Base-by-base conservation (phyloP, 1,140 invertebrate species). In the Nomia melanderi region DNA sequence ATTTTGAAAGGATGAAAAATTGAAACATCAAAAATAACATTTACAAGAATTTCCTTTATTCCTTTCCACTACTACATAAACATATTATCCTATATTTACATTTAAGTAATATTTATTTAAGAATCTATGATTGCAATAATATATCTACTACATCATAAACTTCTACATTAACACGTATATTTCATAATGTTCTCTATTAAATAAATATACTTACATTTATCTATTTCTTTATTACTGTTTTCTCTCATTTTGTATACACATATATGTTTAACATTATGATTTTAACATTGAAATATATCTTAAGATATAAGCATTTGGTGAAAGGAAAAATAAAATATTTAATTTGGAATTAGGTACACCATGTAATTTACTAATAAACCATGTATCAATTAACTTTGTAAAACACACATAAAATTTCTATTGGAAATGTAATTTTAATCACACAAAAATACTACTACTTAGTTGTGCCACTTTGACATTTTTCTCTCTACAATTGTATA, bases 121-220 rank as follows among this genome's bases (percentile, higher is more conserved):
- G 54, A 79, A 73, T 78, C 44, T 75, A 76, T 54, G 17, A 11
- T 66, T 66, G 56, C 50, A 70, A 47, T 81, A 81, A 83, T 27
- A 85, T 57, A 70, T 72, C 27, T 75, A 27, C 60, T 77, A 69
- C 53, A 56, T 77, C 50, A 64, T n/a, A 77, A 73, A 74, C 6
- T 82, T 70, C 17, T 36, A 80, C 77, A 44, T 77, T 77, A 66
- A 80, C 36, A 83, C 69, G 56, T 69, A 44, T 67, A 77, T 70
- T 56, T 56, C 66, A 41, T 72, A 66, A 77, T 82, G 29, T 59
- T 67, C 5, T 73, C 57, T 76, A 77, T 82, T 81, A 78, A 75
- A 85, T 74, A 85, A 80, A 84, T 77, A 83, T 83, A 79, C 41
- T 66, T 80, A 76, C 14, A 65, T 76, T 78, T 66, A 59, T 71